Evolutionary conservation across 37 sponge, comb jelly and placozoan species (phyloP).

Genomic region (Ianthella basta): DNA sequence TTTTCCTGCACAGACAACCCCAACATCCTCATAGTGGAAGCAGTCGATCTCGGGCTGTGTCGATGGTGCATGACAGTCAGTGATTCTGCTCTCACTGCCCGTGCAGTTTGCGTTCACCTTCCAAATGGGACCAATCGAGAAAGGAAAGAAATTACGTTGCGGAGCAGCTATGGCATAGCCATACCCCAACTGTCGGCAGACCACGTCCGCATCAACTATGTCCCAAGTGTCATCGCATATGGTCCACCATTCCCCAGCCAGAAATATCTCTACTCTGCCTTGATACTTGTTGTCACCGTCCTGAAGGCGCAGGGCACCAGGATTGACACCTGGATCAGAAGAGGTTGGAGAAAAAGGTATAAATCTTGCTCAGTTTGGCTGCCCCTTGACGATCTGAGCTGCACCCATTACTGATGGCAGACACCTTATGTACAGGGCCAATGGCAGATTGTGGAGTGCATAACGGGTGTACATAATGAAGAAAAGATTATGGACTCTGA

Average conservation of each 20-base stretch:
- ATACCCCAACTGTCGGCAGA: too few species aligned
- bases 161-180: not conserved
- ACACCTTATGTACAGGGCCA: too few species aligned
- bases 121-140: not conserved
- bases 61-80: constrained; percentile 11
- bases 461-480: too few species aligned
- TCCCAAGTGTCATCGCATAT: too few species aligned
- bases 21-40: not conserved
- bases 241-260: not conserved
- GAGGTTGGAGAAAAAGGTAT: too few species aligned
- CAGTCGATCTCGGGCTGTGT: not conserved
- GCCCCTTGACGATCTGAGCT: too few species aligned
- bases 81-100: constrained; percentile 21
- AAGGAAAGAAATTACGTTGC: not conserved
- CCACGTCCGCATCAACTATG: too few species aligned
- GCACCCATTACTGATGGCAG: too few species aligned
- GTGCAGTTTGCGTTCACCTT: constrained; percentile 31
- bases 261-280: constrained; percentile 3
- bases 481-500: too few species aligned
- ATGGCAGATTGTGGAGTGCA: too few species aligned
- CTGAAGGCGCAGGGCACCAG: not conserved
- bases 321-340: not conserved
- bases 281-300: not conserved
- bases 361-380: too few species aligned
- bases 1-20: not conserved